These are phyloP conservation scores for Pogonus chalceus DNA, from an alignment of 1,140 invertebrate species.

Conservation along the genomic window DNA sequence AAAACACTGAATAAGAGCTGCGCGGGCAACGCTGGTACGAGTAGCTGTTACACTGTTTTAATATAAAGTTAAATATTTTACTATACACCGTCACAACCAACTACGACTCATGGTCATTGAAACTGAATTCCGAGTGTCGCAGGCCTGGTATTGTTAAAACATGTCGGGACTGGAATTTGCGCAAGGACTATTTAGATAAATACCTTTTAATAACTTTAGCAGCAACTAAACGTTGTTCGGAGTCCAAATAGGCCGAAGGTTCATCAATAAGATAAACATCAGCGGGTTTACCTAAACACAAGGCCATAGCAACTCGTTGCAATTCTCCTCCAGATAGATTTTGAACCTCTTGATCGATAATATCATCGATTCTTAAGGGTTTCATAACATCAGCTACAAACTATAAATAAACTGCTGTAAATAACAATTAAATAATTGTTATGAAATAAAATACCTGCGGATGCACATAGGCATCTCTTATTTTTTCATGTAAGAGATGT, in stretches of 20 bases:
- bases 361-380: slow-evolving; percentile 93
- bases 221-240: slow-evolving; percentile 98
- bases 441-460: slow-evolving; percentile 54
- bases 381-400: slow-evolving; percentile 99
- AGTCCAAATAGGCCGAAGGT: slow-evolving; percentile 98
- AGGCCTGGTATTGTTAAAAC: no score
- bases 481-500: slow-evolving; percentile 88
- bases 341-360: slow-evolving; percentile 98
- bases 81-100: no score
- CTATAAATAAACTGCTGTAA: slow-evolving; percentile 20
- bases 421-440: slow-evolving; percentile 11
- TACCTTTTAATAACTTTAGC: slow-evolving; percentile 94
- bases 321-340: slow-evolving; percentile 99
- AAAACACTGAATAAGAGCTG: no score
- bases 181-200: slow-evolving; percentile 1
- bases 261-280: slow-evolving; percentile 99
- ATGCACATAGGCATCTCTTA: slow-evolving; percentile 93
- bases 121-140: no score
- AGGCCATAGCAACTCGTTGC: slow-evolving; percentile 89
- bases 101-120: no score
- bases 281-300: slow-evolving; percentile 96
- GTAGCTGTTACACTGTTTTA: no score
- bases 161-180: no score
- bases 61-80: no score
- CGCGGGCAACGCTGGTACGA: no score